Evolutionary conservation across 2,888 invertebrate genomes (phyloP).

Genomic region (Chorisops tibialis): DNA sequence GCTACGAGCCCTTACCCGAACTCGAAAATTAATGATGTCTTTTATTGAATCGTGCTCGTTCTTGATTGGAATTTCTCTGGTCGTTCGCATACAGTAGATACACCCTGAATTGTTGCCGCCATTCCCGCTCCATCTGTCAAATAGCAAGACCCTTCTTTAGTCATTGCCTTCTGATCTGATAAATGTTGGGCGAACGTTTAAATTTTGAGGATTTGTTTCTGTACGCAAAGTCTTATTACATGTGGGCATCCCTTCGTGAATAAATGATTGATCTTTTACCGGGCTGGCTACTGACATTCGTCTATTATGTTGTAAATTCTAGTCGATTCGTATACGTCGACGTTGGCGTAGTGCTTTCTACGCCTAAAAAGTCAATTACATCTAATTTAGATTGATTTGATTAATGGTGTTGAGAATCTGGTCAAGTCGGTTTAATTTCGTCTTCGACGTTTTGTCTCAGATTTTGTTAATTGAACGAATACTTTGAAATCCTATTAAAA

Average conservation of each 20-base stretch:
- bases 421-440: not conserved
- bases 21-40: constrained; percentile 35
- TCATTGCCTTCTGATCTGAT: constrained; percentile 23
- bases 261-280: constrained; percentile 32
- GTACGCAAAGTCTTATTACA: constrained; percentile 29
- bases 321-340: constrained; percentile 13
- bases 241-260: constrained; percentile 34
- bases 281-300: constrained; percentile 18
- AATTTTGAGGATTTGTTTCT: constrained; percentile 31
- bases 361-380: constrained; percentile 43
- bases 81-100: constrained; percentile 1
- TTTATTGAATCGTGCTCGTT: constrained; percentile 34
- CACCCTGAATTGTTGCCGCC: not conserved
- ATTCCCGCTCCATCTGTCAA: constrained; percentile 5
- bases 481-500: not conserved
- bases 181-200: constrained; percentile 24
- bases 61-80: constrained; percentile 33
- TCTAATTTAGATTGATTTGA: constrained; percentile 44
- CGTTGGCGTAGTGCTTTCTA: not conserved
- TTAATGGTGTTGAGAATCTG: constrained; percentile 38
- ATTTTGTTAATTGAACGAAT: not conserved
- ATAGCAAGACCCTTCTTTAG: constrained; percentile 19
- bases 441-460: not conserved
- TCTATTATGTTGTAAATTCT: constrained; percentile 7
- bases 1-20: not conserved